Percentiles rank a stretch among this genome's conserved stretches.
phyloP scores from a whole-genome alignment of 2,113 vertebrate species.

The Trichechus manatus region DNA sequence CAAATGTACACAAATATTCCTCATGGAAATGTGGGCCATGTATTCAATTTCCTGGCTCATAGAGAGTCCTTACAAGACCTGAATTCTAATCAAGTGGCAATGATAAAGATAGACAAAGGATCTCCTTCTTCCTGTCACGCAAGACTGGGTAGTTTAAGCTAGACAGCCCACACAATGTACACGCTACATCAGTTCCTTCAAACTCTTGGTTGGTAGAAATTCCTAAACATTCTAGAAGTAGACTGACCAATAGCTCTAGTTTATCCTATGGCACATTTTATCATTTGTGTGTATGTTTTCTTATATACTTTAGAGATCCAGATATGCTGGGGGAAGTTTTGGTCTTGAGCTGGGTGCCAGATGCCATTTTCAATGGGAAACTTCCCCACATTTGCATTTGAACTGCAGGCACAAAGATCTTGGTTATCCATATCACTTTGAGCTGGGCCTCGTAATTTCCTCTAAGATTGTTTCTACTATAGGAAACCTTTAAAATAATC shows the following conservation, averaged over 20 bases:
- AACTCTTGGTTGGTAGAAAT: background rate
- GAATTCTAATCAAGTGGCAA: background rate
- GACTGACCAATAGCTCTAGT: background rate
- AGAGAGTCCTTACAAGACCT: background rate
- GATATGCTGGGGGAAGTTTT: background rate
- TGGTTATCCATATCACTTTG: background rate
- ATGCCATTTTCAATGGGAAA: background rate
- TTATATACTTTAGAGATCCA: background rate
- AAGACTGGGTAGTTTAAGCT: background rate
- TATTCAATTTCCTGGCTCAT: background rate
- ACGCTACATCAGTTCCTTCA: background rate
- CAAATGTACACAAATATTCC: background rate
- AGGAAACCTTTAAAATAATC: background rate
- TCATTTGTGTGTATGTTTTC: background rate
- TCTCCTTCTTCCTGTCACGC: background rate
- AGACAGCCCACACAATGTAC: background rate
- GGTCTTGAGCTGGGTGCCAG: background rate
- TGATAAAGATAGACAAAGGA: background rate
- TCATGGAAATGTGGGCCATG: background rate
- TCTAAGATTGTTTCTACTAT: background rate
- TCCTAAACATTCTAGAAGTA: background rate
- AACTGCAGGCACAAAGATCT: background rate
- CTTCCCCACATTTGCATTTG: background rate
- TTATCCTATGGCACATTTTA: background rate
- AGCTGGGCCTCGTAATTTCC: background rate